Evolutionary conservation across 2,113 vertebrate genomes (phyloP), one percentile per base, ranked within the genome.

Genomic region (Anarrhichthys ocellatus): DNA sequence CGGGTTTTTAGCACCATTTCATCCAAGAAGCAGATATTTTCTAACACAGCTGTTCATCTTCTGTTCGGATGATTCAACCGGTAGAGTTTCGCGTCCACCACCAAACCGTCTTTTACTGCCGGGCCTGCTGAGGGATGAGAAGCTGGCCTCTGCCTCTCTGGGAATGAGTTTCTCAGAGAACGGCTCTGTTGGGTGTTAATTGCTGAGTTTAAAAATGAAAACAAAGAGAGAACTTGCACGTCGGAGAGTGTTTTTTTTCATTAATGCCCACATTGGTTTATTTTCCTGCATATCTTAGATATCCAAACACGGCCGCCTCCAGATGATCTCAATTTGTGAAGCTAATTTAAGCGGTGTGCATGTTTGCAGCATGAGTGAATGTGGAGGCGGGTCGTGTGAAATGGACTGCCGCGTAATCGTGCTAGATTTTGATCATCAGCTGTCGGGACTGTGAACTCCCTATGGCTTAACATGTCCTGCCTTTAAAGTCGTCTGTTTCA

Each of bases 271-370:
- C 46, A 10, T 44, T 24, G 9, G 14, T 50, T 48, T 58, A 24
- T 40, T 17, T 14, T 56, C 29, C 54, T 70, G 73, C 80, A 82
- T 70, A 65, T 66, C 38, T 46, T 4, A 70, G 20, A 10, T 5
- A 59, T 48, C 10, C 63, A 81, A 68, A 64, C 73, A 34, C 1
- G 11, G 13, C 66, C 0, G 56, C n/a, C 61, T 65, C 79, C 46
- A 36, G 52, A 29, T 61, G 68, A 83, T 72, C 73, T 38, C 36
- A 46, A 70, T 76, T 18, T 58, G 59, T 22, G 73, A 58, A 42
- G 75, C 68, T 68, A 59, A 73, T 70, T 66, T 66, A 40, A 65
- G 59, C 36, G 0, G 13, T 11, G 63, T 59, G 73, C 50, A 20
- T 70, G 73, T 77, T n/a, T 67, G 68, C 50, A 72, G 73, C 73